Conservation (phyloP, 1,140 invertebrate species). For the Mactra quadrangularis region DNA sequence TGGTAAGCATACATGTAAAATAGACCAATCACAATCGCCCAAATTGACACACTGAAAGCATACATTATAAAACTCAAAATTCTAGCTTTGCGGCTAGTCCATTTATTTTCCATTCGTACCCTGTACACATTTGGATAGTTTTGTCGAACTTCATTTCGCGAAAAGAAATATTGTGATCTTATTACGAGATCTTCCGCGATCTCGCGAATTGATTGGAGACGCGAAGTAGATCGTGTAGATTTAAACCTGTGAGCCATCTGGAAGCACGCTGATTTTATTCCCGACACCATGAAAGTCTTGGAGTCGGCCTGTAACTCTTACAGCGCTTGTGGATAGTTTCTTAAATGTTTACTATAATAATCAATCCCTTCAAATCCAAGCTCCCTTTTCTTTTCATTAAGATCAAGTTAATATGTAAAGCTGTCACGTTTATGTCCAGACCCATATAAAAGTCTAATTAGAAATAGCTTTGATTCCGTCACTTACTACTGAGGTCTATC, state of each 20-base stretch:
- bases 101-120: slow-evolving; percentile 25
- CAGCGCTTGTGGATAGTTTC: too few relatives aligned
- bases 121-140: neutral
- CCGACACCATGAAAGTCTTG: slow-evolving; percentile 15
- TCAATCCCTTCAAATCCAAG: too few relatives aligned
- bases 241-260: slow-evolving; percentile 16
- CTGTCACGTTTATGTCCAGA: too few relatives aligned
- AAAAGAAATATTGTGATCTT: slow-evolving; percentile 8
- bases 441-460: too few relatives aligned
- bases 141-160: slow-evolving; percentile 4
- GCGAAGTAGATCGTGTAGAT: neutral
- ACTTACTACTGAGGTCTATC: too few relatives aligned
- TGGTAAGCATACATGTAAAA: slow-evolving; percentile 30
- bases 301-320: too few relatives aligned
- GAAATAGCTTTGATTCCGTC: too few relatives aligned
- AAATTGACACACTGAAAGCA: slow-evolving; percentile 1
- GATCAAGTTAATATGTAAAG: too few relatives aligned
- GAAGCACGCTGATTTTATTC: slow-evolving; percentile 23
- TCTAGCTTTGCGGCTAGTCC: slow-evolving; percentile 29
- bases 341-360: too few relatives aligned
- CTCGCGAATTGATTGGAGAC: neutral
- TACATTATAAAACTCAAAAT: slow-evolving; percentile 30
- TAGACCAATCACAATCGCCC: slow-evolving; percentile 11
- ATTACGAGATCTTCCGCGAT: slow-evolving; percentile 17
- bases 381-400: too few relatives aligned